A percentile compares a stretch with the other conserved stretches of the same genome.
Evolutionary conservation across 2,797 vertebrate species (phyloP).

Genomic region (Tokudaia tokunoshimensis): DNA sequence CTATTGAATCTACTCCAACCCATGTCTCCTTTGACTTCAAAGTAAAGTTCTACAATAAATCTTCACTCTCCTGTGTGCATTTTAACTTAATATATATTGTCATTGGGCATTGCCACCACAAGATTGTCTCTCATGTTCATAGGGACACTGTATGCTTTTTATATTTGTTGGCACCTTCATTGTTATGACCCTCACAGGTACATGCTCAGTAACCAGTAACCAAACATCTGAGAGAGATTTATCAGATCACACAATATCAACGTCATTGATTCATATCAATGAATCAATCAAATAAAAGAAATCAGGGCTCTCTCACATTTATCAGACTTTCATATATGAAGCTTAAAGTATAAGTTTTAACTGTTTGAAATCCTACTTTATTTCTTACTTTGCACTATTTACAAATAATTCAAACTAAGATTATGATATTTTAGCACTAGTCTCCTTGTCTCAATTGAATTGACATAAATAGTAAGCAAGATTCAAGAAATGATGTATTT

Average conservation of each 20-base stretch:
- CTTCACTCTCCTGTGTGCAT: neutral
- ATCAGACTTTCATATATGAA: neutral
- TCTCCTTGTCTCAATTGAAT: constrained; percentile 16
- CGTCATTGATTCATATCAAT: neutral
- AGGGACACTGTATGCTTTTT: neutral
- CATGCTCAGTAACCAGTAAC: neutral
- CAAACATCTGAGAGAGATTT: neutral
- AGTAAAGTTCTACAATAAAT: neutral
- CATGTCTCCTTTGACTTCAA: neutral
- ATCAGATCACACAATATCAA: neutral
- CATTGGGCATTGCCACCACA: neutral
- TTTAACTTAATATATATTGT: neutral
- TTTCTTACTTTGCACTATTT: constrained; percentile 53
- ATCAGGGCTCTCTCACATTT: neutral
- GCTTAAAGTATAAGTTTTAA: constrained; percentile 19
- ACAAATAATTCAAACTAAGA: constrained; percentile 30
- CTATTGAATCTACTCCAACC: neutral
- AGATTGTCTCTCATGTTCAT: neutral
- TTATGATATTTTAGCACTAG: neutral
- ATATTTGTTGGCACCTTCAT: neutral
- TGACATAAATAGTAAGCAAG: neutral
- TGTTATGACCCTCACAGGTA: neutral
- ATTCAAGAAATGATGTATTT: neutral
- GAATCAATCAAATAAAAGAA: neutral
- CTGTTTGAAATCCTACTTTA: neutral